Base-by-base conservation (phyloP, 1,140 invertebrate genomes). In the Propsilocerus akamusi region DNA sequence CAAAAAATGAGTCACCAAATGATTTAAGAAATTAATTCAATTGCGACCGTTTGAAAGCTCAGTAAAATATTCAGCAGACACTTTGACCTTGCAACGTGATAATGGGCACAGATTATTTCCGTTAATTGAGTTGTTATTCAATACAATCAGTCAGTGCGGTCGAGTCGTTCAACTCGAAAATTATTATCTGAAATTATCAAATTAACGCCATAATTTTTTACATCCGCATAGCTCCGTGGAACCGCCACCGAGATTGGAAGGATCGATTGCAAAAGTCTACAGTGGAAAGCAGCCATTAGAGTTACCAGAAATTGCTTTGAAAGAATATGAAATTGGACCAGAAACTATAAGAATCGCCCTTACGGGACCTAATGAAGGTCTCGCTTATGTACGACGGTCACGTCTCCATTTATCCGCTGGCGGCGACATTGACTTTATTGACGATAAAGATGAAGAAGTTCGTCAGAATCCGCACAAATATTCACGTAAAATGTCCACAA, bases 311-410 rank as follows among this genome's bases (percentile, higher is more conserved):
- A 70, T 70, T 34, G 62, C 71, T 46, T 56, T 81, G 14, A 72
- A 65, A 2, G 49, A 64, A 55, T 70, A 77, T 63, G 63, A 68
- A 26, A 68, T 65, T 47, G 69, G 74, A 52, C 57, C 69, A 48
- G 61, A 68, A 10, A 63, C 62, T 28, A 70, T 86, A 30, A 65
- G 77, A 25, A 73, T 80, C 14, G 77, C 82, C 26, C 76, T 73
- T 55, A 86, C 83, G 5, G 85, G 85, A 3, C 85, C 85, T 2
- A 76, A 82, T 53, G 81, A 80, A 48, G 85, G 82, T 5, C 70
- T 86, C 10, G 82, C 80, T 1, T 76, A 78, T 12, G 81, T 87
- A 5, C 80, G 78, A 62, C 61, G 75, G 24, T 72, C 71, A 52
- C 74, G 80, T 57, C 71, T 74, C 51, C 78, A 80, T 63, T 65